These are phyloP conservation scores for Perdita meconis DNA, from an alignment of 2,888 invertebrate species.

Conservation along the genomic window DNA sequence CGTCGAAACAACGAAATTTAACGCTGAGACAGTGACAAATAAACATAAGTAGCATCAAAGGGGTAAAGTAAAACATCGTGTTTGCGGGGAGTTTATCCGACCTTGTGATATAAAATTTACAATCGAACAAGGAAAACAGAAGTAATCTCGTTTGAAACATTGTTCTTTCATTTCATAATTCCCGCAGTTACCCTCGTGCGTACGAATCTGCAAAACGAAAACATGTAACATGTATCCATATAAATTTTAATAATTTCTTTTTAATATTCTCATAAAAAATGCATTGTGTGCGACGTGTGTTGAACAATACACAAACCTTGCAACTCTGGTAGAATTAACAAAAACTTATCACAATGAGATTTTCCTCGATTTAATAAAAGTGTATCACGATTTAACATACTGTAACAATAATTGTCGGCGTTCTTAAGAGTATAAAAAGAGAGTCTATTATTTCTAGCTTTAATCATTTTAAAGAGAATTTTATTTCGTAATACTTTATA, in stretches of 20 bases:
- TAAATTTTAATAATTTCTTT: not conserved
- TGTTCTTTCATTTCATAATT: constrained; percentile 8
- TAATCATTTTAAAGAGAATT: not conserved
- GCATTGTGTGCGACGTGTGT: too few relatives aligned
- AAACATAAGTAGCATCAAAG: not conserved
- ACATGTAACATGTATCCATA: constrained; percentile 6
- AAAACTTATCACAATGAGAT: too few relatives aligned
- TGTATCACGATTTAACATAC: too few relatives aligned
- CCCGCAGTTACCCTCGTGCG: constrained; percentile 31
- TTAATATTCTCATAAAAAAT: not conserved
- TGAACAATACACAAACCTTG: too few relatives aligned
- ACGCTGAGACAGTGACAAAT: not conserved
- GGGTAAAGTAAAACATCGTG: not conserved
- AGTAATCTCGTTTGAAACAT: not conserved
- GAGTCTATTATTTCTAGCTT: not conserved
- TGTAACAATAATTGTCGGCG: not conserved
- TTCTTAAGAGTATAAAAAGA: not conserved
- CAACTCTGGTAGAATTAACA: too few relatives aligned
- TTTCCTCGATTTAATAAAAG: too few relatives aligned
- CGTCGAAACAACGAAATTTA: not conserved
- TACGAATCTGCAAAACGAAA: constrained; percentile 49
- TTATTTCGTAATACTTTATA: not conserved
- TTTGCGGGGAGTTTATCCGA: not conserved
- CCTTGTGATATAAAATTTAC: constrained; percentile 20
- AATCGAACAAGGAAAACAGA: constrained; percentile 12